Evolutionary conservation across 2,797 vertebrate genomes (phyloP), one percentile per base, ranked within the genome.

Genomic region (Pangasius sanitwongsei): DNA sequence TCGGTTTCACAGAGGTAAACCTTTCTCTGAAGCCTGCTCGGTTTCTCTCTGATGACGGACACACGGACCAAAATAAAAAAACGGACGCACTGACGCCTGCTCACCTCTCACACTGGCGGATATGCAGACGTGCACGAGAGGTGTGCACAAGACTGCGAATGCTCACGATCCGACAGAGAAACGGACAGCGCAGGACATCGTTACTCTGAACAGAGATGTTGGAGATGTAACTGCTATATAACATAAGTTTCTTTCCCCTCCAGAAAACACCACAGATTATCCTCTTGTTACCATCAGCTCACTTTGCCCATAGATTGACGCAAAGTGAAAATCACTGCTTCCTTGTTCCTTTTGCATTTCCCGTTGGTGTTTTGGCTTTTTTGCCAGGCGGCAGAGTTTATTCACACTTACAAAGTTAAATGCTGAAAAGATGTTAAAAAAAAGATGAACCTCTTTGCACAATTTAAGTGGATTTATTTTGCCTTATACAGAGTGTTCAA

Each of bases 241-340:
- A 83, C 44, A 44, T 44, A 44, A 44, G 44, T 44, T 48, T 48
- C 1, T 34, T 83, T 84, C 48, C 44, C 44, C 44, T 50, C 3
- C 8, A 13, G 28, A 67, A 28, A 84, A 20, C 31, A 61, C 16
- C 55, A 82, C 20, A 31, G 25, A 53, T 31, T 50, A n/a, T 48
- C 41, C 41, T 20, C 23, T 67, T 41, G 11, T 63, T 67, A 61
- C 25, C 57, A 50, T 48, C 44, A 20, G 8, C 41, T 69, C n/a
- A 15, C 2, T 1, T 16, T 50, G 31, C 53, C 12, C 16, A 12
- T 31, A 5, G 1, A 77, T 16, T 23, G 50, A 23, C 7, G 16
- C 57, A 50, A 48, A 67, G 41, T 84, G 82, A 69, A 67, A 67
- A 84, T 67, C 82, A n/a, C 83, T 23, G 44, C 61, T 50, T 69